Conservation (phyloP, 2,888 invertebrate genomes). For the Leptinotarsa juncta region DNA sequence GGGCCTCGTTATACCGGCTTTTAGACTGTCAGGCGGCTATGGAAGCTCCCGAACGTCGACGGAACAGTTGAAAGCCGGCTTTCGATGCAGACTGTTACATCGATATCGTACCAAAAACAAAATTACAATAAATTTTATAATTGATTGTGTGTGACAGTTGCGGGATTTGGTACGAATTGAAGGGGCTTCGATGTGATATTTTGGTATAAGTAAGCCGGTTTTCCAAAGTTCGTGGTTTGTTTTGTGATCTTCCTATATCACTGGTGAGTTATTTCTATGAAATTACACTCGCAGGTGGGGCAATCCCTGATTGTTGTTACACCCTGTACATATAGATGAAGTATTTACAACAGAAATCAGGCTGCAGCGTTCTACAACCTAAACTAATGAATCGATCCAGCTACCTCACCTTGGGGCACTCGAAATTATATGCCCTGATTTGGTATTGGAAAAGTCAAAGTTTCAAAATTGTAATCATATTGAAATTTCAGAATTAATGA, state of each 20-base stretch:
- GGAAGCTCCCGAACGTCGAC: constrained; percentile 32
- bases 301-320: not conserved
- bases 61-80: constrained; percentile 49
- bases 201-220: not conserved
- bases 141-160: constrained; percentile 39
- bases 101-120: constrained; percentile 1
- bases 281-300: no score
- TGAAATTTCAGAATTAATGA: no score
- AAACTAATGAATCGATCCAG: not conserved
- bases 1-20: constrained; percentile 52
- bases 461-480: no score
- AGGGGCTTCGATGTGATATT: not conserved
- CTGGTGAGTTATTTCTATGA: constrained; percentile 38
- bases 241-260: constrained; percentile 36
- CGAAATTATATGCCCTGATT: not conserved
- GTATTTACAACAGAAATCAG: no score
- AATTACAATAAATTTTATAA: constrained; percentile 29
- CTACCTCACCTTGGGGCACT: not conserved
- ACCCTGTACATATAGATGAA: no score
- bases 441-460: no score
- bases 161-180: constrained; percentile 35
- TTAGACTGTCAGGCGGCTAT: constrained; percentile 48
- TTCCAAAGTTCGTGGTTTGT: constrained; percentile 33
- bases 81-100: constrained; percentile 27
- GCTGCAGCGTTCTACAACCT: not conserved